phyloP scores from a whole-genome alignment of 1,140 invertebrate genomes.

The Ridgeia piscesae region DNA sequence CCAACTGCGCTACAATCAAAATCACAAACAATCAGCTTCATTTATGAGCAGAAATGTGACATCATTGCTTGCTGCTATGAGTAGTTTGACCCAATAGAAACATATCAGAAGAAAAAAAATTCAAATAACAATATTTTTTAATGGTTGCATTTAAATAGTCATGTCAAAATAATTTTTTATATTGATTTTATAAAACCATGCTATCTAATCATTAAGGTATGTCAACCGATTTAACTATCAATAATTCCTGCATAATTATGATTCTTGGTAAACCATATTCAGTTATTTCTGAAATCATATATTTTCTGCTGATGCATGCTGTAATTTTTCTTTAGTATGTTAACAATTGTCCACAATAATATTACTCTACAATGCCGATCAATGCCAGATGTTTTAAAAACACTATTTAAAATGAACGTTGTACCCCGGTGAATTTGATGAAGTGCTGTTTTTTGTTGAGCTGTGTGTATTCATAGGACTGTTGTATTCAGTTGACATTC shows the following conservation, averaged over 20 bases:
- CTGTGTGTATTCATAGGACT: neutral
- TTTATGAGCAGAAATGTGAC: conserved; percentile 60
- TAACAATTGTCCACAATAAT: neutral
- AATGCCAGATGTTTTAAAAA: neutral
- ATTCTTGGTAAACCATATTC: neutral
- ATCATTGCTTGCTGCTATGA: conserved; percentile 70
- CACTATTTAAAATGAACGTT: neutral
- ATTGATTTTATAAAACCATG: too few relatives aligned
- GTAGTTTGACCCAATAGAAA: neutral
- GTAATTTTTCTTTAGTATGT: neutral
- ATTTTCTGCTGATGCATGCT: neutral
- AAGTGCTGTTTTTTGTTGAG: neutral
- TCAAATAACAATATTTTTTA: too few relatives aligned
- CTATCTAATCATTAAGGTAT: too few relatives aligned
- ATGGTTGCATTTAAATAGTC: neutral
- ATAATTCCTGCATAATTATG: neutral
- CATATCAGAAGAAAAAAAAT: too few relatives aligned
- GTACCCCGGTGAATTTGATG: neutral
- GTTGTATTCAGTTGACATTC: neutral
- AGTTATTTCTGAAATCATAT: neutral
- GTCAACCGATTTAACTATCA: too few relatives aligned
- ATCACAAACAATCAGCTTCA: conserved; percentile 40
- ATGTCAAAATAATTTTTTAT: neutral
- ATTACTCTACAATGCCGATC: neutral
- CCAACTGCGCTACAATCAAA: conserved; percentile 19